A percentile compares a stretch with the other conserved stretches of the same genome.
Evolutionary conservation across 1,140 invertebrate species (phyloP).

Genomic region (Streblospio benedicti): DNA sequence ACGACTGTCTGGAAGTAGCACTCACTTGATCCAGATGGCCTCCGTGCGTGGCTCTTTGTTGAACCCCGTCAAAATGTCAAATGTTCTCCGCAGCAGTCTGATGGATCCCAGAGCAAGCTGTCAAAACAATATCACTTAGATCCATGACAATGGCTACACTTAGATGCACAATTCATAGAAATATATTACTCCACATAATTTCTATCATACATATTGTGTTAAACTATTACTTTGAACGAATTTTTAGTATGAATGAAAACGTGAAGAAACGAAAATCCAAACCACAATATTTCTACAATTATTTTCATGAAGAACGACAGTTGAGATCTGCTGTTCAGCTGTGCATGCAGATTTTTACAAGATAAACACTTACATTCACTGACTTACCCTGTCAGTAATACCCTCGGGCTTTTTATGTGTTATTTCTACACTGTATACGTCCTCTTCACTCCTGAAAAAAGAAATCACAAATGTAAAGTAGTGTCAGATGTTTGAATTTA

Average conservation of each 20-base stretch:
- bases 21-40: slow-evolving; percentile 33
- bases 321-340: background rate
- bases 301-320: background rate
- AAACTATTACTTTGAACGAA: background rate
- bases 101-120: slow-evolving; percentile 27
- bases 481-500: too few relatives aligned
- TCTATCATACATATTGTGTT: background rate
- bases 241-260: background rate
- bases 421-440: slow-evolving; percentile 31
- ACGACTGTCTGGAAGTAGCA: too few relatives aligned
- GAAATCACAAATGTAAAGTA: too few relatives aligned
- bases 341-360: background rate
- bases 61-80: slow-evolving; percentile 38
- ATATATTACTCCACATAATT: background rate
- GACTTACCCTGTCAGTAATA: slow-evolving; percentile 28
- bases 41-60: slow-evolving; percentile 30
- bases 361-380: background rate
- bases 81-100: slow-evolving; percentile 25
- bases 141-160: background rate
- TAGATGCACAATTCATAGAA: background rate
- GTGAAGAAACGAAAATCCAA: background rate
- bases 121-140: background rate
- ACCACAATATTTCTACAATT: background rate
- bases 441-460: slow-evolving; percentile 31
- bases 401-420: slow-evolving; percentile 35